These are phyloP conservation scores for Rhagoletis pomonella DNA, from an alignment of 1,140 invertebrate species.

Conservation along the genomic window DNA sequence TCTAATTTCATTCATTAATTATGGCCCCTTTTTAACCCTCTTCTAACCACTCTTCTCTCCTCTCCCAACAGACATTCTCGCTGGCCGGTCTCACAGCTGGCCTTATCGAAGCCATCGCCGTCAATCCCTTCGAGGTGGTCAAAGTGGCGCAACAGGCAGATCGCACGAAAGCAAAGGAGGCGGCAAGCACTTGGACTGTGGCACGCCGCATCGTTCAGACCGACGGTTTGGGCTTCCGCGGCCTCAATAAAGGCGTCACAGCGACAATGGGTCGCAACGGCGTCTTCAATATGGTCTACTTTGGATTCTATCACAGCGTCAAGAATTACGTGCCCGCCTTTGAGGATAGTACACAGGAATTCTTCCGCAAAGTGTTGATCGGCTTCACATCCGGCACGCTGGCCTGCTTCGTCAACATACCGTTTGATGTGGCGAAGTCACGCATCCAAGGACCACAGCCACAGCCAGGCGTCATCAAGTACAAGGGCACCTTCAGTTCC, in stretches of 20 bases:
- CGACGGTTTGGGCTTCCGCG: slow-evolving; percentile 84
- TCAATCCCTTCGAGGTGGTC: slow-evolving; percentile 96
- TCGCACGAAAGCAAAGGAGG: slow-evolving; percentile 74
- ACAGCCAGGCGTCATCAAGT: slow-evolving; percentile 82
- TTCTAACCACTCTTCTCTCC: slow-evolving; percentile 19
- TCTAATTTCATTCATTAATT: neutral
- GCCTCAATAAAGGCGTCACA: slow-evolving; percentile 91
- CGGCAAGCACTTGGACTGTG: slow-evolving; percentile 85
- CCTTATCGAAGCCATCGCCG: slow-evolving; percentile 90
- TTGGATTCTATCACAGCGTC: slow-evolving; percentile 94
- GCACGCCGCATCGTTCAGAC: slow-evolving; percentile 85
- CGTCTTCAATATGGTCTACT: slow-evolving; percentile 94
- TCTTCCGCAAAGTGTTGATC: slow-evolving; percentile 83
- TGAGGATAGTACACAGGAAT: slow-evolving; percentile 81
- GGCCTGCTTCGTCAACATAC: slow-evolving; percentile 92
- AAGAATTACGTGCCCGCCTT: slow-evolving; percentile 84
- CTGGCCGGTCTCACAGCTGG: slow-evolving; percentile 90
- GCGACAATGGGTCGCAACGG: slow-evolving; percentile 91
- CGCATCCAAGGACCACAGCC: slow-evolving; percentile 95
- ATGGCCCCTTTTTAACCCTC: neutral
- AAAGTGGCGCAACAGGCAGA: slow-evolving; percentile 91
- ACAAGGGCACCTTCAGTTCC: slow-evolving; percentile 84
- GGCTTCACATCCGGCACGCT: slow-evolving; percentile 90
- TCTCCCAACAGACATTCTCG: slow-evolving; percentile 84
- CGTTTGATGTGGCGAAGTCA: slow-evolving; percentile 96